Evolutionary conservation across 64 coral and sea anemone genomes (phyloP), one percentile per base, ranked within the genome.

Genomic region (Porites australiensis): DNA sequence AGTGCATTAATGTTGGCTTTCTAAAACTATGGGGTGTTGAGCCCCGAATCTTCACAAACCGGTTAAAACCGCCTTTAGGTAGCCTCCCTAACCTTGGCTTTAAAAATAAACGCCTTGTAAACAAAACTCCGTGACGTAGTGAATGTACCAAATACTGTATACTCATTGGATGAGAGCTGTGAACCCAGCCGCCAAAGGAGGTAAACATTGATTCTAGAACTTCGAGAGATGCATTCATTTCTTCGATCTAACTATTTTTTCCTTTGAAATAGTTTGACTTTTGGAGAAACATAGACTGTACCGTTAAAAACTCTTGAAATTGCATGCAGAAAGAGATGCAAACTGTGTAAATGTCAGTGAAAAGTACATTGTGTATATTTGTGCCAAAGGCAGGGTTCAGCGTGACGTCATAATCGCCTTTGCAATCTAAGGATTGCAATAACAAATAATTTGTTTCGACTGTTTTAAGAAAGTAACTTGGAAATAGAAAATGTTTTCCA

Each of bases 371-470:
- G 54, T 57, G 12, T 9, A 57, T 49, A n/a, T 76, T 50, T 50
- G 23, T 44, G 63, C 62, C 18, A 67, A 68, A 51, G 15, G 21
- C 81, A 68, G 46, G 81, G 16, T 18, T 22, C 21, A 22, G 47
- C 45, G 19, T 13, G 45, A 65, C 61, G 58, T 48, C 63, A 57
- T 84, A 84, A 84, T 84, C 81, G 67, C 5, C 46, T 69, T 84
- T 46, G 44, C 63, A 7, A 84, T 84, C 61, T 50, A 64, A 14
- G 58, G 61, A 63, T 81, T 37, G 27, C 57, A 81, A 5, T 27
- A 5, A 44, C 57, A 43, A 51, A 64, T 50, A 18, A 51, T 68
- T 50, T 16, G 19, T 11, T 11, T 2, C 44, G 44, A 16, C 9
- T 4, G 4, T 13, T 84, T 84, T 50, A n/a, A 47, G 16, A 11